Conservation (phyloP, 2,113 vertebrate genomes). For the Nesoenas mayeri region DNA sequence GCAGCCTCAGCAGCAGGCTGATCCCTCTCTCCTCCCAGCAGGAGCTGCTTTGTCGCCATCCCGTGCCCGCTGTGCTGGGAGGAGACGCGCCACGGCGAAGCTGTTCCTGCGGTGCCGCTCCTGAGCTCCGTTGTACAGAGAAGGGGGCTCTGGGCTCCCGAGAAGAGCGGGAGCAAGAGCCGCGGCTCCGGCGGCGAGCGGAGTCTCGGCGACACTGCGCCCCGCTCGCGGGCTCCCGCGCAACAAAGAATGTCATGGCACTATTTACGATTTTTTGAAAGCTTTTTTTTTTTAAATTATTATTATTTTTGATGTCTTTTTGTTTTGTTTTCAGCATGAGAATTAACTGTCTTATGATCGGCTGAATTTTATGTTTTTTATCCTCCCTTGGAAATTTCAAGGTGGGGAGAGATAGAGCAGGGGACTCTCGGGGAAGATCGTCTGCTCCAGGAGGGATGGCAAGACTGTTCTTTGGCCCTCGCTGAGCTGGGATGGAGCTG, state of each 20-base stretch:
- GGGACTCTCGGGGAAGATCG: background rate
- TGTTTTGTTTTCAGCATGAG: conserved; percentile 34
- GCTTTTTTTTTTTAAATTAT: conserved; percentile 39
- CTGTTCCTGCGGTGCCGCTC: background rate
- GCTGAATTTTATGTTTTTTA: background rate
- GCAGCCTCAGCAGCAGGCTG: background rate
- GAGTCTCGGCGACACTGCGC: background rate
- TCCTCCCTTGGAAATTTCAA: background rate
- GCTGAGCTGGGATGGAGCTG: background rate
- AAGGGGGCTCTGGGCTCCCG: conserved; percentile 31
- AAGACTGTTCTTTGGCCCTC: background rate
- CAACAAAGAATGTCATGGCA: conserved; percentile 73
- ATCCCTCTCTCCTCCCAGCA: background rate
- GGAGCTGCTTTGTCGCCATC: conserved; percentile 68
- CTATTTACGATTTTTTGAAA: conserved; percentile 39
- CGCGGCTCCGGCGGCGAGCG: background rate
- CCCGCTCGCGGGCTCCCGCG: conserved; percentile 18
- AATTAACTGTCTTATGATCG: conserved; percentile 20
- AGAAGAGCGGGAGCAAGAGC: conserved; percentile 33
- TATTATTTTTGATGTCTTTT: conserved; percentile 52
- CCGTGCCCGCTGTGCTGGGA: conserved; percentile 35
- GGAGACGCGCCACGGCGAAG: background rate
- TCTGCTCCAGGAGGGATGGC: background rate
- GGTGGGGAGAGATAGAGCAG: background rate
- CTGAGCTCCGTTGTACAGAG: conserved; percentile 34